Evolutionary conservation across 2,797 vertebrate species (phyloP).

Genomic region (Psittacula derbiana): DNA sequence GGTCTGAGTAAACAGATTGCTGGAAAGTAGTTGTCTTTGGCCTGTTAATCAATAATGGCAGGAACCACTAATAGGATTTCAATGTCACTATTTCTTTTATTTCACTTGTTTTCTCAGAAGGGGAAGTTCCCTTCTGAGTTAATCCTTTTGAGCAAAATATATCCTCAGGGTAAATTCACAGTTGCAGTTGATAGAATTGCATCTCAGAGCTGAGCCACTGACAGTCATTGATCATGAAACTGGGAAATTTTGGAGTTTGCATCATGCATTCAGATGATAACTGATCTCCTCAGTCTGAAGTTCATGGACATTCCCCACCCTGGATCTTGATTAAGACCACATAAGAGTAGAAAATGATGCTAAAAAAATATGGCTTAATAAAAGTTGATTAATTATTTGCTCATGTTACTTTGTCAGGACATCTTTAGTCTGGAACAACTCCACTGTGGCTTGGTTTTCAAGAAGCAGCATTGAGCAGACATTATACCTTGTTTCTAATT

Average conservation of each 20-base stretch:
- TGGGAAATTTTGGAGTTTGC: not conserved
- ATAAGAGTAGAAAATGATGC: not conserved
- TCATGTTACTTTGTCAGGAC: not conserved
- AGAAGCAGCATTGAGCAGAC: not conserved
- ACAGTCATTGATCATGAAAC: not conserved
- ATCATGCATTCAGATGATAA: not conserved
- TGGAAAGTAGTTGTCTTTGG: conserved; percentile 19
- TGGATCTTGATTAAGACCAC: not conserved
- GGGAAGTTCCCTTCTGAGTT: conserved; percentile 35
- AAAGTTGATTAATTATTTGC: conserved; percentile 11
- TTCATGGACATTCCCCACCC: not conserved
- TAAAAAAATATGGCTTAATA: not conserved
- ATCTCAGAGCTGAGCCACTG: not conserved
- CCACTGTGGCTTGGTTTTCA: not conserved
- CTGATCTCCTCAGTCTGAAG: not conserved
- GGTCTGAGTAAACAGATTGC: conserved; percentile 21
- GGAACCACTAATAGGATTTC: conserved; percentile 35
- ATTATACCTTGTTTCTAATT: not conserved
- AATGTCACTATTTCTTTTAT: conserved; percentile 7
- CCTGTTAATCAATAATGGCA: conserved; percentile 16
- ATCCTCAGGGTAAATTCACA: not conserved
- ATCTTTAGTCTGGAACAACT: not conserved
- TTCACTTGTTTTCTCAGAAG: not conserved
- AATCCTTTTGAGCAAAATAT: conserved; percentile 27
- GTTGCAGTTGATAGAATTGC: not conserved